A percentile compares a stretch with the other conserved stretches of the same genome.
These are phyloP conservation scores for Polypterus bichir DNA, from an alignment of 2,113 vertebrate species.

Conservation along the genomic window DNA sequence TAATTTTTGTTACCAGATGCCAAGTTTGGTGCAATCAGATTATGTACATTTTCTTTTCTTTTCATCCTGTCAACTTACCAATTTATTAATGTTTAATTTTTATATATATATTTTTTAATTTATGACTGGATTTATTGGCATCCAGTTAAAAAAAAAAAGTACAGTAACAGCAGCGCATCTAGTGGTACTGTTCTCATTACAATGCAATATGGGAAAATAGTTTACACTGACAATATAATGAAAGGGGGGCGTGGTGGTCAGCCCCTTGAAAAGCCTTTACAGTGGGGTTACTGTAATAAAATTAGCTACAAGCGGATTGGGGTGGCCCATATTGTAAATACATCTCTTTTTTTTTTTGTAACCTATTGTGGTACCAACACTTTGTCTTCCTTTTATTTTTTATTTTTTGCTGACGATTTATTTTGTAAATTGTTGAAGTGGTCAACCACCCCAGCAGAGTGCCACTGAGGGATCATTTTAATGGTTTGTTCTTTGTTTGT, in stretches of 20 bases:
- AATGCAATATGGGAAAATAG: conserved; percentile 50
- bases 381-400: conserved; percentile 65
- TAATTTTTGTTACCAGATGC: conserved; percentile 70
- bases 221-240: conserved; percentile 33
- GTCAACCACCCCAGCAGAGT: conserved; percentile 80
- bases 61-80: conserved; percentile 53
- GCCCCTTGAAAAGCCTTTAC: conserved; percentile 31
- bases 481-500: conserved; percentile 57
- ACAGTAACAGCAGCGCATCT: conserved; percentile 34
- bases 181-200: conserved; percentile 46
- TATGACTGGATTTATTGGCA: conserved; percentile 34
- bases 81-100: conserved; percentile 42
- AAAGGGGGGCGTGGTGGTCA: conserved; percentile 35
- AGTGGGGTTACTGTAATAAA: conserved; percentile 51
- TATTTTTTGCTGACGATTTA: conserved; percentile 52
- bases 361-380: conserved; percentile 75
- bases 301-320: conserved; percentile 56
- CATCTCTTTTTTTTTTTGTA: conserved; percentile 62
- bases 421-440: conserved; percentile 74
- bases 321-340: conserved; percentile 84
- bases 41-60: conserved; percentile 64
- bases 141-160: conserved; percentile 31
- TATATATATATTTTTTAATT: conserved; percentile 32
- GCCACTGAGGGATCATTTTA: conserved; percentile 76
- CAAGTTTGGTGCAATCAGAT: conserved; percentile 71